Evolutionary conservation across 1,140 invertebrate species (phyloP), one percentile per base, ranked within the genome.

Genomic region (Anastatus disparis): DNA sequence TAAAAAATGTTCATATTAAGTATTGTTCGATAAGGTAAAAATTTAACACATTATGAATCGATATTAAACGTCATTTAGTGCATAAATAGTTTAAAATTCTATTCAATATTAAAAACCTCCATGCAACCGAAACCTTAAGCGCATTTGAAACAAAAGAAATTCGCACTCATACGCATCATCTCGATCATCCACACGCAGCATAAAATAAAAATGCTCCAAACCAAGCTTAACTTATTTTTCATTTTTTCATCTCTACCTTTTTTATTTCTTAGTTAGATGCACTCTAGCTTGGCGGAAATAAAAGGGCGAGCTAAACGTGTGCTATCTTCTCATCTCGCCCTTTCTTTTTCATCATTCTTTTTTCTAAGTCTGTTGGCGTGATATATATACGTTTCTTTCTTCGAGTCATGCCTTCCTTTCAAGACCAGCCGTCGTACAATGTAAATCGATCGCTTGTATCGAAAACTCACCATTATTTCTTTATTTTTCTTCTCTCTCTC

Each of bases 361-460:
- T 26, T n/a, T 26, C 59, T 27, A 4, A 24, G 8, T 8, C 12
- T 27, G 2, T n/a, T 15, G 15, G 27, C 40, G 48, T 27, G n/a
- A n/a, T n/a, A n/a, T 55, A 55, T 38, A 67, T 59, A 55, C 53
- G 52, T 55, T 55, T 13, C 26, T 24, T 52, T 46, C 9, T 55
- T 13, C 3, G n/a, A n/a, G n/a, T n/a, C n/a, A n/a, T 1, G 42
- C 12, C n/a, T n/a, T 4, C 22, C 17, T 63, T 50, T 64, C 22
- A 38, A 38, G 46, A 64, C 7, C 31, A 20, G 10, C 44, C 61
- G 3, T 27, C 50, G 35, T 42, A 42, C 22, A 56, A 27, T 44
- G 50, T 56, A 66, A 66, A 66, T 66, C 63, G 38, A 56, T 66
- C 52, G 31, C 42, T 44, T 17, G 24, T 17, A 53, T 40, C 29